Percentiles rank a stretch among this genome's conserved stretches.
phyloP scores from a whole-genome alignment of 2,888 invertebrate species.

The Sthenelais limicola region DNA sequence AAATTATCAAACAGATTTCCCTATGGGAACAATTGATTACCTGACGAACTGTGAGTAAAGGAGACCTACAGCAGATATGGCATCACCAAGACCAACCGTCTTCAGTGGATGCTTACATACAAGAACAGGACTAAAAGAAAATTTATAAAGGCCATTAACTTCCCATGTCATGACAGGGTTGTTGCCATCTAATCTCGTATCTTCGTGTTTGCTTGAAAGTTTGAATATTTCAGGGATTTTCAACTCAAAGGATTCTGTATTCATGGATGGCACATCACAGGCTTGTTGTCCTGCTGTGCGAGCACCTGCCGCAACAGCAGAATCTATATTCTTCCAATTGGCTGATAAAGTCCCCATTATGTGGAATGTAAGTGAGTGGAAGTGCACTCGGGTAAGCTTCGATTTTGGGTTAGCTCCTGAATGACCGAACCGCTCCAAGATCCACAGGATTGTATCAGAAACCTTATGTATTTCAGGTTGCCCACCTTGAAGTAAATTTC shows the following conservation, averaged over 20 bases:
- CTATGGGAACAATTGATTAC: no score
- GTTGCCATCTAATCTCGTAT: conserved; percentile 58
- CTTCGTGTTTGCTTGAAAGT: conserved; percentile 56
- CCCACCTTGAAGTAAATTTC: conserved; percentile 59
- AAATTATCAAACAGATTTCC: no score
- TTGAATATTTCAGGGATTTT: conserved; percentile 68
- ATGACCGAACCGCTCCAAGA: conserved; percentile 70
- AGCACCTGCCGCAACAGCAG: conserved; percentile 73
- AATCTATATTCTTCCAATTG: conserved; percentile 72
- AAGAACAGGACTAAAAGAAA: conserved; percentile 73
- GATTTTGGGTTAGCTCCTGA: conserved; percentile 53
- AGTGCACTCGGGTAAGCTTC: conserved; percentile 73
- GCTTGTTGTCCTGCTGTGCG: conserved; percentile 72
- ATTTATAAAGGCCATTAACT: conserved; percentile 66
- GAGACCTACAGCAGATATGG: conserved; percentile 73
- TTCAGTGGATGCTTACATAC: conserved; percentile 73
- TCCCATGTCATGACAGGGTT: conserved; percentile 71
- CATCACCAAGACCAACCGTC: conserved; percentile 74
- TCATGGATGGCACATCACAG: conserved; percentile 62
- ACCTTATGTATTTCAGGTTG: conserved; percentile 72
- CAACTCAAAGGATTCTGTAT: conserved; percentile 69
- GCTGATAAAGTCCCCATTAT: conserved; percentile 68
- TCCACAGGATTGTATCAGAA: conserved; percentile 73
- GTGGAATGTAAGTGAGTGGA: conserved; percentile 74
- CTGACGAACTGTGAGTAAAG: conserved; percentile 68